Conservation (phyloP, 2,113 vertebrate species). For the Spheniscus mendiculus region DNA sequence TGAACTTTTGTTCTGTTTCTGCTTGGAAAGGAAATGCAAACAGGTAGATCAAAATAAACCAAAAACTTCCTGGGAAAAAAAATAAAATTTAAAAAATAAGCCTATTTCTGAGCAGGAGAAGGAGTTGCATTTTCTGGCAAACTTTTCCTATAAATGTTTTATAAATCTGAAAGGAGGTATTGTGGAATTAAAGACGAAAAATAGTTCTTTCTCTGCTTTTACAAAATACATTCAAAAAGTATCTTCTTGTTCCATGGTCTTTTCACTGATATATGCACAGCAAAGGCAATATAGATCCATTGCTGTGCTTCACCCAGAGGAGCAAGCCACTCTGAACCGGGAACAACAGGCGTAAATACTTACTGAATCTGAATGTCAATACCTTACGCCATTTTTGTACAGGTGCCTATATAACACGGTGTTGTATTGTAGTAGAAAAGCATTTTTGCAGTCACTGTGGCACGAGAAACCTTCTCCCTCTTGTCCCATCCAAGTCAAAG, state of each 20-base stretch:
- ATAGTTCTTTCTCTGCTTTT: background rate
- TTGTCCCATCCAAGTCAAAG: background rate
- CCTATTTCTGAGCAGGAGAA: background rate
- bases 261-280: background rate
- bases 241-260: background rate
- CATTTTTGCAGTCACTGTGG: background rate
- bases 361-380: background rate
- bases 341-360: too few species aligned
- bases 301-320: background rate
- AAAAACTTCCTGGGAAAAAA: background rate
- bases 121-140: background rate
- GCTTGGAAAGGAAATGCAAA: background rate
- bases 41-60: background rate
- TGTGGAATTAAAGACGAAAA: background rate
- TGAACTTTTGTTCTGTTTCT: background rate
- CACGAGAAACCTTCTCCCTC: background rate
- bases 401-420: background rate
- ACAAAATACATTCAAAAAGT: background rate
- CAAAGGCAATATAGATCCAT: background rate
- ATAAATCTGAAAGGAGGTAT: background rate
- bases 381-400: rapidly evolving
- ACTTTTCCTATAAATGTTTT: background rate
- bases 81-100: background rate
- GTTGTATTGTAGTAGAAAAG: background rate
- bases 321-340: background rate